Conservation (phyloP, 1,140 invertebrate genomes). For the Philotrypesis tridentata region DNA sequence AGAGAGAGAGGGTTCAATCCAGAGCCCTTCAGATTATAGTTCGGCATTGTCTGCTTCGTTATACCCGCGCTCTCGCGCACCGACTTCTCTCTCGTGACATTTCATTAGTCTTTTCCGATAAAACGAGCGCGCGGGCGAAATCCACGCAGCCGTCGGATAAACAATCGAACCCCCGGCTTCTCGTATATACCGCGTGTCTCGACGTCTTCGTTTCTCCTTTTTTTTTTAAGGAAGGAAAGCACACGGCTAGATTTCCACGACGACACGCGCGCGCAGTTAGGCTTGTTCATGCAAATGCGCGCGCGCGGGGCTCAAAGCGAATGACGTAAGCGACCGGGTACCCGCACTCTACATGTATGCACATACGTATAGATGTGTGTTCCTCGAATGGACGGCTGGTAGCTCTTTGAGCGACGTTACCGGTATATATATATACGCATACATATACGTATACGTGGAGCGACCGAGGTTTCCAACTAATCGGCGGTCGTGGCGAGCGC, state of each 20-base stretch:
- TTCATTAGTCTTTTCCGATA: constrained; percentile 54
- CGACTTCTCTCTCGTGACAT: constrained; percentile 56
- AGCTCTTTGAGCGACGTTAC: neutral
- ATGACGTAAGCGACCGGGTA: constrained; percentile 52
- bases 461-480: constrained; percentile 59
- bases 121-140: constrained; percentile 37
- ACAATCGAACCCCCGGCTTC: neutral
- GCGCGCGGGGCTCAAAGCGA: constrained; percentile 14
- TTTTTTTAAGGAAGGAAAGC: no score
- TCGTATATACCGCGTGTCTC: no score
- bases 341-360: constrained; percentile 40
- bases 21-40: constrained; percentile 68
- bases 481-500: constrained; percentile 41
- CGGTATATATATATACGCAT: no score
- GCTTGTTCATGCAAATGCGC: constrained; percentile 46
- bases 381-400: neutral
- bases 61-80: constrained; percentile 40
- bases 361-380: constrained; percentile 49
- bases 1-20: constrained; percentile 61
- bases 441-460: no score
- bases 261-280: neutral
- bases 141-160: neutral
- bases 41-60: constrained; percentile 62
- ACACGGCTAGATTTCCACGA: no score
- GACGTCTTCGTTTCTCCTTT: neutral